Percentiles rank a stretch among this genome's conserved stretches.
Evolutionary conservation across 1,140 invertebrate genomes (phyloP).

Genomic region (Hyles euphorbiae): DNA sequence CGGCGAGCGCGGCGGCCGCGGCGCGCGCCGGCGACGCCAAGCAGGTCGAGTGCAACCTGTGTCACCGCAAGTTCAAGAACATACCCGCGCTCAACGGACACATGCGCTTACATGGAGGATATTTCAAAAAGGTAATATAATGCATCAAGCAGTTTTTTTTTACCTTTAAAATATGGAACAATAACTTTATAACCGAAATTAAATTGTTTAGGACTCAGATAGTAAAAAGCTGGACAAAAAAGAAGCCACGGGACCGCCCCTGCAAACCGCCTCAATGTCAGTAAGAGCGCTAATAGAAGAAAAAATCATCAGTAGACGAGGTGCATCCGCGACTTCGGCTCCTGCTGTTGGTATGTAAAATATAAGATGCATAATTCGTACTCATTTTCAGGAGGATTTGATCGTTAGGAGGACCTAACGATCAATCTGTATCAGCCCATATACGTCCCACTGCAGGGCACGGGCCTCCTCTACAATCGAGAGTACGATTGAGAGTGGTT

Average conservation of each 20-base stretch:
- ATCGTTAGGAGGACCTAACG: no score
- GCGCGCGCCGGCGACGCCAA: slow-evolving; percentile 70
- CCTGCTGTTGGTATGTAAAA: slow-evolving; percentile 39
- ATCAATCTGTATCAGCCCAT: no score
- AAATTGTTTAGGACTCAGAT: slow-evolving; percentile 83
- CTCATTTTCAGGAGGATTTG: no score
- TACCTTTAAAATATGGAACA: slow-evolving; percentile 15
- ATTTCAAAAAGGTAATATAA: slow-evolving; percentile 90
- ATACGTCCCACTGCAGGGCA: no score
- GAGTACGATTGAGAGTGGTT: no score
- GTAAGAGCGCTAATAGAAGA: slow-evolving; percentile 92
- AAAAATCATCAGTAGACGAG: slow-evolving; percentile 91
- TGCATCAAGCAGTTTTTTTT: slow-evolving; percentile 4
- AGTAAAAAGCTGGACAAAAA: slow-evolving; percentile 91
- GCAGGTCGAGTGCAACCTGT: slow-evolving; percentile 95
- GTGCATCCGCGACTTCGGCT: slow-evolving; percentile 47
- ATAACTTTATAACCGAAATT: background rate
- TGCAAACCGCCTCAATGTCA: slow-evolving; percentile 91
- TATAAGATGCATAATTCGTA: background rate
- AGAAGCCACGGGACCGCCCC: slow-evolving; percentile 84
- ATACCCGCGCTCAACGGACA: slow-evolving; percentile 97
- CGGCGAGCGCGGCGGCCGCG: slow-evolving; percentile 17
- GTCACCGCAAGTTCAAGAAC: slow-evolving; percentile 96
- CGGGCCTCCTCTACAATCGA: no score
- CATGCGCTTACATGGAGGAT: slow-evolving; percentile 97